phyloP scores from a whole-genome alignment of 2,797 vertebrate species.

The Valencia hispanica region DNA sequence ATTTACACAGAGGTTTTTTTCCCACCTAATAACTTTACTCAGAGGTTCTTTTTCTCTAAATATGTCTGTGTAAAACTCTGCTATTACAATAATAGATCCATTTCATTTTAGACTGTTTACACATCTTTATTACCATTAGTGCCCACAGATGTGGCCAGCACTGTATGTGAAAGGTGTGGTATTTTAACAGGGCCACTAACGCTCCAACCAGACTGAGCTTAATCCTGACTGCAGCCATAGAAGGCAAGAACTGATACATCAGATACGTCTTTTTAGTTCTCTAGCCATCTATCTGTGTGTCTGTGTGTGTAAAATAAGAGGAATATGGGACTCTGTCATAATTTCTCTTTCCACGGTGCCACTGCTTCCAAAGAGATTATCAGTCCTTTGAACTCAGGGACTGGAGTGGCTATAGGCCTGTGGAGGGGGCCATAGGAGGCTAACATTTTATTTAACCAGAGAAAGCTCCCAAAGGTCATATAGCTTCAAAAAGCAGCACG shows the following conservation, averaged over 20 bases:
- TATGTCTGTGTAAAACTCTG: background rate
- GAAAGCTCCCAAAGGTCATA: background rate
- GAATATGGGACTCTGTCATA: slow-evolving; percentile 8
- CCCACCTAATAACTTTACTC: no score
- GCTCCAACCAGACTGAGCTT: slow-evolving; percentile 17
- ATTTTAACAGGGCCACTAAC: slow-evolving; percentile 6
- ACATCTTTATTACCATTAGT: no score
- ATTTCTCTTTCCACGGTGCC: slow-evolving; percentile 31
- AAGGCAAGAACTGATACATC: slow-evolving; percentile 41
- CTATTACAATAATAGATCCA: background rate
- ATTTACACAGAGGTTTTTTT: no score
- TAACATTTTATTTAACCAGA: slow-evolving; percentile 27
- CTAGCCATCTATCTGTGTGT: slow-evolving; percentile 9
- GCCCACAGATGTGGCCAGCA: background rate
- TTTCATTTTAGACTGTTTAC: background rate
- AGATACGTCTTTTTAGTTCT: slow-evolving; percentile 21
- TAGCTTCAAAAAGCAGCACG: slow-evolving; percentile 6
- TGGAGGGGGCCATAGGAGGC: slow-evolving; percentile 3
- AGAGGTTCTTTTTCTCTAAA: background rate
- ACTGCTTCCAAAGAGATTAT: slow-evolving; percentile 29
- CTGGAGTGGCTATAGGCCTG: background rate
- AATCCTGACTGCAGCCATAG: slow-evolving; percentile 30
- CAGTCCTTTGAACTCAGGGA: slow-evolving; percentile 18
- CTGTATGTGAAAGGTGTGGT: background rate
- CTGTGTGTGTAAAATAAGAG: slow-evolving; percentile 1